phyloP scores from a whole-genome alignment of 1,140 invertebrate genomes.

The Phenacoccus solenopsis region DNA sequence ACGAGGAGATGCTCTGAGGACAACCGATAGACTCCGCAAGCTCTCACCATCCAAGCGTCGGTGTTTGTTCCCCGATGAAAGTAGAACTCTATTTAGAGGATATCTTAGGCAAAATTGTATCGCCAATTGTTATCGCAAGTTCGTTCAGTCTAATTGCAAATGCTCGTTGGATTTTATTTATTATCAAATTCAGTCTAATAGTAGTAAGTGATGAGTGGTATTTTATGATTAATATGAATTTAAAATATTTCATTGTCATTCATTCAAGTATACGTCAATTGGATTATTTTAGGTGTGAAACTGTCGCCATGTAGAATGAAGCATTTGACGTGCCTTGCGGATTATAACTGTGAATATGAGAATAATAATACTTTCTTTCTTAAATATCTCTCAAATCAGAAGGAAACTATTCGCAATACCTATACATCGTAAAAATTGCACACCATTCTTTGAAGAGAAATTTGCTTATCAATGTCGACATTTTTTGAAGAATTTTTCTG shows the following conservation, averaged over 20 bases:
- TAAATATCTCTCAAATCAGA: neutral
- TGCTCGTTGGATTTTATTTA: conserved; percentile 23
- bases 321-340: conserved; percentile 24
- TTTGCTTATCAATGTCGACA: neutral
- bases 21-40: conserved; percentile 14
- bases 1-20: conserved; percentile 21
- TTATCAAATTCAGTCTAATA: conserved; percentile 14
- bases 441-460: neutral
- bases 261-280: neutral
- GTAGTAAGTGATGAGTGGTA: neutral
- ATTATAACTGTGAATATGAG: conserved; percentile 25
- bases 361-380: neutral
- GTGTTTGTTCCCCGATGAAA: conserved; percentile 22
- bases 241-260: neutral
- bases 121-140: conserved; percentile 18
- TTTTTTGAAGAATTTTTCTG: neutral
- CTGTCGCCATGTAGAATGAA: conserved; percentile 21
- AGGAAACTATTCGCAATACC: neutral
- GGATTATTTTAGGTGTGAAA: neutral
- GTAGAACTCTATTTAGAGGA: conserved; percentile 12
- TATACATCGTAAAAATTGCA: neutral
- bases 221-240: neutral
- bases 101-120: conserved; percentile 23
- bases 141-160: conserved; percentile 21
- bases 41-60: conserved; percentile 8